Conservation (phyloP, 2,797 vertebrate genomes). For the Microctenopoma stevenorrisi region DNA sequence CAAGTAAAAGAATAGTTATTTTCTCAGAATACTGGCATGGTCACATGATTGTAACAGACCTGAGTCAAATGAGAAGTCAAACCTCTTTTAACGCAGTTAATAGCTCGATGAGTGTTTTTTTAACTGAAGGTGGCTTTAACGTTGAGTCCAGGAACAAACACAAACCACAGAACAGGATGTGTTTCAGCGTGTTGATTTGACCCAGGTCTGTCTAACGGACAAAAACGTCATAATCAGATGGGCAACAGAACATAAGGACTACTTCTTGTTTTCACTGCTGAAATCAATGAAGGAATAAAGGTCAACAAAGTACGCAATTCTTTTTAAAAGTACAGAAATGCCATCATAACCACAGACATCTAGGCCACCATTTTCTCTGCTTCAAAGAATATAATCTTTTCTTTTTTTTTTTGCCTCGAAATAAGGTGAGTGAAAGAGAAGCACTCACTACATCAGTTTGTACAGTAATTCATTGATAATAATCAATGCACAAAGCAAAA, state of each 20-base stretch:
- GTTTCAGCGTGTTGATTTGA: constrained; percentile 13
- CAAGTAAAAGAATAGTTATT: constrained; percentile 68
- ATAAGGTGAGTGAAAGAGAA: constrained; percentile 68
- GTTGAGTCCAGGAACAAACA: background rate
- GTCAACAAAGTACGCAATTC: constrained; percentile 39
- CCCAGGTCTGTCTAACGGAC: constrained; percentile 52
- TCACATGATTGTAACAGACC: constrained; percentile 51
- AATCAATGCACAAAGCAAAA: constrained; percentile 77
- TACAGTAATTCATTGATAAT: constrained; percentile 75
- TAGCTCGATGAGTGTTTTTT: constrained; percentile 7
- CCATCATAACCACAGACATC: constrained; percentile 70
- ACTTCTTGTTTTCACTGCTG: constrained; percentile 51
- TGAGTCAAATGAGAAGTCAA: constrained; percentile 42
- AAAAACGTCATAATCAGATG: constrained; percentile 53
- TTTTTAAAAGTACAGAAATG: constrained; percentile 70
- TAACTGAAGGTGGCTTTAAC: background rate
- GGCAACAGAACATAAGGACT: constrained; percentile 55
- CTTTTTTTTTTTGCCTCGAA: constrained; percentile 59
- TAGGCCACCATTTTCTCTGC: constrained; percentile 65
- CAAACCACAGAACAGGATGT: background rate
- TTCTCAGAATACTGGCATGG: constrained; percentile 62
- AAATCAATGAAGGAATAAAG: constrained; percentile 54
- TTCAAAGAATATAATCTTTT: constrained; percentile 32
- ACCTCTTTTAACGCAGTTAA: constrained; percentile 20
- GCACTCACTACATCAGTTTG: constrained; percentile 62